These are phyloP conservation scores for Clistopyga incitator DNA, from an alignment of 2,888 invertebrate genomes.

Conservation along the genomic window DNA sequence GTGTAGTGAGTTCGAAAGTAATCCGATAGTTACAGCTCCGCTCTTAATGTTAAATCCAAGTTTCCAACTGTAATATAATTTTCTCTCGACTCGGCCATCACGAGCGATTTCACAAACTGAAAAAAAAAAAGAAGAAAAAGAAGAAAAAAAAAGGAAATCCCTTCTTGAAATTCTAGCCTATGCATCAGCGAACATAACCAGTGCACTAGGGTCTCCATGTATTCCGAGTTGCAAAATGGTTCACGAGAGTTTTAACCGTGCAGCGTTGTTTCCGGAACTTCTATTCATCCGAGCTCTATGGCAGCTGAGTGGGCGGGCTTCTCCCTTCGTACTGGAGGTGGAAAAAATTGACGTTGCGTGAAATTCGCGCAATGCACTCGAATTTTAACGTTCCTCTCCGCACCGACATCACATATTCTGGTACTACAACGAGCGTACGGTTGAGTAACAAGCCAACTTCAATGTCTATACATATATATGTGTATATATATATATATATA, in stretches of 20 bases:
- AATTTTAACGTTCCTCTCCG: conserved; percentile 15
- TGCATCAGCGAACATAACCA: conserved; percentile 16
- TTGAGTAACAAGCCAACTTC: conserved; percentile 26
- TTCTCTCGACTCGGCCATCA: conserved; percentile 15
- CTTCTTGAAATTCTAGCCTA: conserved; percentile 12
- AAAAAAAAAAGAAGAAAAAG: not conserved
- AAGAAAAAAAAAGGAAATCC: conserved; percentile 10
- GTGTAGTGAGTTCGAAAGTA: too few species aligned
- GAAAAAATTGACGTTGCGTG: conserved; percentile 25
- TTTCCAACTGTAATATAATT: conserved; percentile 28
- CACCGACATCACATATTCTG: not conserved
- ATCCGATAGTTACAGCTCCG: not conserved
- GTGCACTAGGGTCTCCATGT: not conserved
- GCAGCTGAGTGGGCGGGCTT: not conserved
- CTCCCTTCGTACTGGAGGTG: conserved; percentile 13
- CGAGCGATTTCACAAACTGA: conserved; percentile 4
- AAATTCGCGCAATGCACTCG: not conserved
- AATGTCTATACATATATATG: not conserved
- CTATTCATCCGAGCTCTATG: conserved; percentile 31
- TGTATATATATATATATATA: too few species aligned
- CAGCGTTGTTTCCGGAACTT: conserved; percentile 46
- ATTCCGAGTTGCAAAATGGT: conserved; percentile 32
- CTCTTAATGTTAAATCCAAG: conserved; percentile 25
- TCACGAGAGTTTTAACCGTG: conserved; percentile 51
- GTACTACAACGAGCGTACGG: not conserved